phyloP scores from a whole-genome alignment of 2,797 vertebrate species.

The Ambastaia sidthimunki region DNA sequence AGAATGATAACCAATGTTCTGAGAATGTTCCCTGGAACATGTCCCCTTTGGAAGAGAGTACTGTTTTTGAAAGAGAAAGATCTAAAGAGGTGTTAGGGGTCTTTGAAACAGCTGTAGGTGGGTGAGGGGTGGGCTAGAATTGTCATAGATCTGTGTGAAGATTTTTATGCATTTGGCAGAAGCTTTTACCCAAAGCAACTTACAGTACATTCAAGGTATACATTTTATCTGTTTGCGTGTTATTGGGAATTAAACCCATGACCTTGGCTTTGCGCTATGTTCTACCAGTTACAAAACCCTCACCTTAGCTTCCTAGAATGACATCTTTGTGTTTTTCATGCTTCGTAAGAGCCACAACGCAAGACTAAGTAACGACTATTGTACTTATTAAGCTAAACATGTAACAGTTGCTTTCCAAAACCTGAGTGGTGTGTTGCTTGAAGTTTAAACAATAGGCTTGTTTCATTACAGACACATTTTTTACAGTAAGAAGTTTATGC shows the following conservation, averaged over 20 bases:
- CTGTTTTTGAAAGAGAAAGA: constrained; percentile 20
- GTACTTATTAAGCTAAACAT: neutral
- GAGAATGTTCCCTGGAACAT: too few relatives aligned
- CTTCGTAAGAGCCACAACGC: constrained; percentile 8
- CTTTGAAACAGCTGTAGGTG: constrained; percentile 40
- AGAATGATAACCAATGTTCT: too few relatives aligned
- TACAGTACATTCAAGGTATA: neutral
- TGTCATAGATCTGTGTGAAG: constrained; percentile 33
- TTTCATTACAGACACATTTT: neutral
- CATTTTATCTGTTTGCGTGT: neutral
- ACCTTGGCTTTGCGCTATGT: neutral
- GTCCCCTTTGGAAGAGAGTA: too few relatives aligned
- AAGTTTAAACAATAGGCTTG: neutral
- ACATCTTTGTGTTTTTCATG: constrained; percentile 41
- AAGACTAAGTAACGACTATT: neutral
- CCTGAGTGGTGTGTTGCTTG: neutral
- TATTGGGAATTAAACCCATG: too few relatives aligned
- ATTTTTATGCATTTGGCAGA: neutral
- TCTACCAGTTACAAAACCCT: constrained; percentile 16
- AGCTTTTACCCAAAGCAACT: neutral
- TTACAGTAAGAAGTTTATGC: neutral
- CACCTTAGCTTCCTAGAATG: constrained; percentile 47
- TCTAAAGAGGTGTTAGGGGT: constrained; percentile 14
- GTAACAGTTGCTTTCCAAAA: neutral
- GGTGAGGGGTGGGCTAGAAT: neutral